A percentile compares a stretch with the other conserved stretches of the same genome.
Evolutionary conservation across 2,888 invertebrate species (phyloP).

Genomic region (Ophion slaviceki): DNA sequence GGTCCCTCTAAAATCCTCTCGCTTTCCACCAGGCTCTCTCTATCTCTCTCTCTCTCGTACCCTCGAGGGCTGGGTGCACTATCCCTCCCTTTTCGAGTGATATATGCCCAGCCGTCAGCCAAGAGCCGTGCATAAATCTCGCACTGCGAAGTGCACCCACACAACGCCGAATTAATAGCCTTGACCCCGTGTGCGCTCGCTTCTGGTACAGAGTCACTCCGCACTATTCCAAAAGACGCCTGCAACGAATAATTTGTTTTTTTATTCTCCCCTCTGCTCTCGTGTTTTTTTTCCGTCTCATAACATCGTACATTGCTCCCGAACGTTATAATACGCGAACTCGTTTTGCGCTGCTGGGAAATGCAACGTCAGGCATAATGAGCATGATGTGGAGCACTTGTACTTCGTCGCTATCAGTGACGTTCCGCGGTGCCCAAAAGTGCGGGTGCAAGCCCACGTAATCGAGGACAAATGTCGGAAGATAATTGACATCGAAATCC

Average conservation of each 20-base stretch:
- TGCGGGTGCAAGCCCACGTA: neutral
- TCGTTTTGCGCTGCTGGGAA: neutral
- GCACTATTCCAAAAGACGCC: constrained; percentile 33
- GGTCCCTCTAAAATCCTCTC: constrained; percentile 11
- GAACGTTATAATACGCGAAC: neutral
- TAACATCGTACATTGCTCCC: neutral
- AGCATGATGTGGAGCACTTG: neutral
- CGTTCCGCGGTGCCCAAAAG: too few species aligned
- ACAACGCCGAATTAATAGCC: constrained; percentile 76
- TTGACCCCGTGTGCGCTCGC: constrained; percentile 67
- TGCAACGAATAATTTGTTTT: constrained; percentile 20
- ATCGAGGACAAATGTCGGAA: neutral
- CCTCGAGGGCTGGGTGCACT: constrained; percentile 34
- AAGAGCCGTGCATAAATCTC: constrained; percentile 76
- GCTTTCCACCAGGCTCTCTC: constrained; percentile 4
- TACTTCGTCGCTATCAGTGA: too few species aligned
- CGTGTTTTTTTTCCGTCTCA: neutral
- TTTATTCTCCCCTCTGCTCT: neutral
- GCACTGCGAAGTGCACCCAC: constrained; percentile 72
- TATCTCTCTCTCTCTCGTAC: constrained; percentile 19
- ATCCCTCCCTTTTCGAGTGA: constrained; percentile 69
- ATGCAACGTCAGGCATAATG: constrained; percentile 11
- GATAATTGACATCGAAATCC: neutral
- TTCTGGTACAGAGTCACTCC: constrained; percentile 61
- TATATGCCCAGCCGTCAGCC: constrained; percentile 76